phyloP scores from a whole-genome alignment of 2,113 vertebrate species.

The Catharus minimus region DNA sequence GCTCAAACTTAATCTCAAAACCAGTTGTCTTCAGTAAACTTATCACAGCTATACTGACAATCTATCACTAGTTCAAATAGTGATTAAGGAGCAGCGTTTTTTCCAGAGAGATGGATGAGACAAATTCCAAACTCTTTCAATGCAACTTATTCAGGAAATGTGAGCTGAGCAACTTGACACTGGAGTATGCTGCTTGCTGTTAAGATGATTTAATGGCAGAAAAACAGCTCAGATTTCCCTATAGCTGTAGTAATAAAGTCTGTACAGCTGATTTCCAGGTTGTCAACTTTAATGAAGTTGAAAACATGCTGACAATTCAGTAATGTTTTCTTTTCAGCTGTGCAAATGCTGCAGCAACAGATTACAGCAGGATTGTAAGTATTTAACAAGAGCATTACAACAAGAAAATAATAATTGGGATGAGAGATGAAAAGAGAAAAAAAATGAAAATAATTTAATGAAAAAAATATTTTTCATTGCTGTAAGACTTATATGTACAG shows the following conservation, averaged over 20 bases:
- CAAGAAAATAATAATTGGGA: slow-evolving; percentile 43
- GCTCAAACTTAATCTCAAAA: not conserved
- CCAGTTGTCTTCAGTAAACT: not conserved
- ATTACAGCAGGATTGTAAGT: slow-evolving; percentile 55
- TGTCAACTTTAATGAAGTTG: slow-evolving; percentile 70
- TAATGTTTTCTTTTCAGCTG: slow-evolving; percentile 60
- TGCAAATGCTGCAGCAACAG: slow-evolving; percentile 55
- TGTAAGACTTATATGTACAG: not conserved
- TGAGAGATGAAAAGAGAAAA: not conserved
- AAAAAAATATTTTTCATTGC: not conserved
- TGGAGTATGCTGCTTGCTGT: not conserved
- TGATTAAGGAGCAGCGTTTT: not conserved
- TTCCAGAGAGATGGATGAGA: not conserved
- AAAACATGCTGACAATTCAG: slow-evolving; percentile 63
- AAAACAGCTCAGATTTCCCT: slow-evolving; percentile 22
- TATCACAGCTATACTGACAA: not conserved
- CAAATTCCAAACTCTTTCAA: slow-evolving; percentile 11
- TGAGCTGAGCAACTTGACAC: not conserved
- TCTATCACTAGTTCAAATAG: not conserved
- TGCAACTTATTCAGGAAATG: not conserved
- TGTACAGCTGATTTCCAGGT: slow-evolving; percentile 58
- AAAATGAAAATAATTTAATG: slow-evolving; percentile 4
- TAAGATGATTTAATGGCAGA: slow-evolving; percentile 25
- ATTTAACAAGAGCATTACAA: slow-evolving; percentile 39
- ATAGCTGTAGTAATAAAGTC: not conserved